These are phyloP conservation scores for Crotalus tigris DNA, from an alignment of 2,113 vertebrate genomes.

Conservation along the genomic window DNA sequence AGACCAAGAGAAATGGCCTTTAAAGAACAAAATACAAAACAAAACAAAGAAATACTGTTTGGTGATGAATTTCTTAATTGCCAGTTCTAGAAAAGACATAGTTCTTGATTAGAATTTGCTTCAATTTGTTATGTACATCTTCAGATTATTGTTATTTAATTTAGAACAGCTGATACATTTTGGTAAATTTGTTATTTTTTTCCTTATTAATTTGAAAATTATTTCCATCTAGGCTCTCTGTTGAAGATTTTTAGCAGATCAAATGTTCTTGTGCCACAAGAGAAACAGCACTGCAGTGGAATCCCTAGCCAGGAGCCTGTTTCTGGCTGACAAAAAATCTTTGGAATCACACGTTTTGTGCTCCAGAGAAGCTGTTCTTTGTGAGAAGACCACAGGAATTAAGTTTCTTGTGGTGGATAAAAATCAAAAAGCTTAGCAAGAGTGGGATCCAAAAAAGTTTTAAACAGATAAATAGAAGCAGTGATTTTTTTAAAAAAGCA, in stretches of 20 bases:
- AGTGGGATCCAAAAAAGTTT: neutral
- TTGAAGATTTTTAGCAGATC: neutral
- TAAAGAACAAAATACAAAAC: neutral
- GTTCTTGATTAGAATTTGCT: neutral
- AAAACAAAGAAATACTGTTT: neutral
- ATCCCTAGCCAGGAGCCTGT: neutral
- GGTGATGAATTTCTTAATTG: neutral
- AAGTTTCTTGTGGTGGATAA: neutral
- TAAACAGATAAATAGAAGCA: neutral
- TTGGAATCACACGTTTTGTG: neutral
- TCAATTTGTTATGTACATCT: neutral
- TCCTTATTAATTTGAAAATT: constrained; percentile 37
- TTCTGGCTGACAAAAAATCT: neutral
- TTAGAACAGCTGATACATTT: neutral
- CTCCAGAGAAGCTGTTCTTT: neutral
- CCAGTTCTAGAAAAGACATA: neutral
- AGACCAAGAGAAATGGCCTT: neutral
- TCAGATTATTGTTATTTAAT: neutral
- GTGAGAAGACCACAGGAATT: neutral
- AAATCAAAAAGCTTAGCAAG: neutral
- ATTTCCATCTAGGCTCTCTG: constrained; percentile 2
- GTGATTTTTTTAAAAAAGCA: neutral
- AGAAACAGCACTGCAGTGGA: neutral
- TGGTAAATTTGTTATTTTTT: constrained; percentile 21
- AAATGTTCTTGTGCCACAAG: neutral